Percentiles rank a stretch among this genome's conserved stretches.
These are phyloP conservation scores for Eubasilissa regina DNA, from an alignment of 1,140 invertebrate genomes.

Conservation along the genomic window DNA sequence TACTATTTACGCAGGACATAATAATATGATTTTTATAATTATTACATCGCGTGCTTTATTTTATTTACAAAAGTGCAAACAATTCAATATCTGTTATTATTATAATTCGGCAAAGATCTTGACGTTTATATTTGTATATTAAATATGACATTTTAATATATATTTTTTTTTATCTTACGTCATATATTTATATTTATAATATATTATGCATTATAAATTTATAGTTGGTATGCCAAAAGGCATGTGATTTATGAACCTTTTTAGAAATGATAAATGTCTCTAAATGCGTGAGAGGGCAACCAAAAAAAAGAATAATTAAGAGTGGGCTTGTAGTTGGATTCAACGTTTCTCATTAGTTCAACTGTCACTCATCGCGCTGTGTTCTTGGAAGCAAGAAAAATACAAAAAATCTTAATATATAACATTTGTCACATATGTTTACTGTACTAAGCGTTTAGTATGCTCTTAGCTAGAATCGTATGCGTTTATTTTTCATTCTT, in stretches of 20 bases:
- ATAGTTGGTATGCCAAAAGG: constrained; percentile 15
- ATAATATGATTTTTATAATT: no score
- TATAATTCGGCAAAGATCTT: no score
- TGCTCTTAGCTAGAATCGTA: no score
- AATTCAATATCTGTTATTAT: no score
- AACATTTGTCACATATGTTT: constrained; percentile 18
- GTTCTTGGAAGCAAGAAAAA: constrained; percentile 24
- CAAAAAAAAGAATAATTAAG: constrained; percentile 38
- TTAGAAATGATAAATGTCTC: constrained; percentile 29
- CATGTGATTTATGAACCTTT: constrained; percentile 29
- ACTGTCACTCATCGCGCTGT: constrained; percentile 22
- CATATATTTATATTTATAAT: no score
- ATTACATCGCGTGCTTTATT: no score
- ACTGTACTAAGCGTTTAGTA: constrained; percentile 2
- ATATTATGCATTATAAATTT: neutral
- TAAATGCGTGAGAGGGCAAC: constrained; percentile 19
- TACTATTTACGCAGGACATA: no score
- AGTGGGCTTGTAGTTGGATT: constrained; percentile 28
- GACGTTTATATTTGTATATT: no score
- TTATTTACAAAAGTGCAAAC: no score
- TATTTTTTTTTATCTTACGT: no score
- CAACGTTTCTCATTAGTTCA: constrained; percentile 40
- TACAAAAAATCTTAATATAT: constrained; percentile 9
- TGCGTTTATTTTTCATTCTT: no score
- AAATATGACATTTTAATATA: no score